Base-by-base conservation (phyloP, 1,140 invertebrate genomes). In the Bicyclus anynana region DNA sequence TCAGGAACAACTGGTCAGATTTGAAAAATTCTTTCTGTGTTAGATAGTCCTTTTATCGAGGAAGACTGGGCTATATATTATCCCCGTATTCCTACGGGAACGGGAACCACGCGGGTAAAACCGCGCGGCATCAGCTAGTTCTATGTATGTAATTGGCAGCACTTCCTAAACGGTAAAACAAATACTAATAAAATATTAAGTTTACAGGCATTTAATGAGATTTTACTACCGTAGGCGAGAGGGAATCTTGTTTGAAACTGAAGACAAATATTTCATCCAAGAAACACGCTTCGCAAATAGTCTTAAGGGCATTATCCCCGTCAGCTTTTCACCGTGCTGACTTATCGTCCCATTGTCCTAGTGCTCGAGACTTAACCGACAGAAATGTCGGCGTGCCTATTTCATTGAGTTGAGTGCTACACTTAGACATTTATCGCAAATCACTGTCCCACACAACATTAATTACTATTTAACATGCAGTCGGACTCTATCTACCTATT, bases 321-420 rank as follows among this genome's bases (percentile, higher is more conserved):
- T 51, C 48, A 58, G 26, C 48, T 35, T 50, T 52, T 44, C 40
- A 58, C 40, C 23, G 29, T 35, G 27, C 37, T 42, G 40, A 57
- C 46, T 58, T 58, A 58, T 51, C 48, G 48, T 44, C 42, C 38
- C 40, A 58, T 58, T 58, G 55, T 58, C 37, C 20, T 14, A 23
- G 23, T 44, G 46, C 49, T 50, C 13, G 40, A 44, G 48, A 16
- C 55, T 29, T 26, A 33, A 55, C 21, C 44, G 18, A 35, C 53
- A 55, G 48, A 44, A 44, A 51, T 46, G 29, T 51, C 38, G 21
- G 48, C 21, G 21, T 44, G 51, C 38, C 38, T 44, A 44, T 53
- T 27, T 53, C 16, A 35, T 18, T 53, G 38, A 44, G 51, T 18
- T 53, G 38, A 44, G 35, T 44, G 35, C 38, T 17, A 12, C 23